Evolutionary conservation across 2,113 vertebrate genomes (phyloP).

Genomic region (Potamarius usumacintae): DNA sequence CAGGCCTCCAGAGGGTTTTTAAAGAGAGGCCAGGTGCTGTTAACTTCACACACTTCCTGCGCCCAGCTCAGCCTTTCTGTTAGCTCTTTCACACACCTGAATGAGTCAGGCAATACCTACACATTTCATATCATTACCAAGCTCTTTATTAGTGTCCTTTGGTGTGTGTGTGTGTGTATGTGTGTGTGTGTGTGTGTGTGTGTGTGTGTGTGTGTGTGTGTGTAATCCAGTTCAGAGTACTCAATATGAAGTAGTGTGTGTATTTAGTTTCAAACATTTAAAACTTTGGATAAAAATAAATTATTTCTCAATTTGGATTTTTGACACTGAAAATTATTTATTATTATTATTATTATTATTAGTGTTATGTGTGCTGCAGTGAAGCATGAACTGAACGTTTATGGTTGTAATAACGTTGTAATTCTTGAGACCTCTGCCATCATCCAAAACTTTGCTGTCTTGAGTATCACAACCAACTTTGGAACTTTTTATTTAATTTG

Average conservation of each 20-base stretch:
- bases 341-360: neutral
- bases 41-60: slow-evolving; percentile 80
- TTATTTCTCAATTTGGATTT: neutral
- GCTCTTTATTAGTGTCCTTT: slow-evolving; percentile 4
- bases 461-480: neutral
- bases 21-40: slow-evolving; percentile 73
- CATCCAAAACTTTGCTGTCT: neutral
- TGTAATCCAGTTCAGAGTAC: neutral
- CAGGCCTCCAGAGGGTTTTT: slow-evolving; percentile 82
- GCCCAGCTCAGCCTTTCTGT: slow-evolving; percentile 54
- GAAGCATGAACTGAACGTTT: neutral
- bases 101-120: slow-evolving; percentile 29
- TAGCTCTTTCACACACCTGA: slow-evolving; percentile 35
- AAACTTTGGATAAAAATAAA: neutral
- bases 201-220: slow-evolving; percentile 9
- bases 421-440: neutral
- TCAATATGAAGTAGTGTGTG: neutral
- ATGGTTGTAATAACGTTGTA: neutral
- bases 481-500: neutral
- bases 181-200: slow-evolving; percentile 16
- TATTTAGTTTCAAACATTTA: neutral
- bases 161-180: slow-evolving; percentile 3
- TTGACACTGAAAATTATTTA: neutral
- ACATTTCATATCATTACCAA: slow-evolving; percentile 28
- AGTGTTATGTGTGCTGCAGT: neutral